Conservation (phyloP, 2,797 vertebrate species). For the Neoniphon sammara region DNA sequence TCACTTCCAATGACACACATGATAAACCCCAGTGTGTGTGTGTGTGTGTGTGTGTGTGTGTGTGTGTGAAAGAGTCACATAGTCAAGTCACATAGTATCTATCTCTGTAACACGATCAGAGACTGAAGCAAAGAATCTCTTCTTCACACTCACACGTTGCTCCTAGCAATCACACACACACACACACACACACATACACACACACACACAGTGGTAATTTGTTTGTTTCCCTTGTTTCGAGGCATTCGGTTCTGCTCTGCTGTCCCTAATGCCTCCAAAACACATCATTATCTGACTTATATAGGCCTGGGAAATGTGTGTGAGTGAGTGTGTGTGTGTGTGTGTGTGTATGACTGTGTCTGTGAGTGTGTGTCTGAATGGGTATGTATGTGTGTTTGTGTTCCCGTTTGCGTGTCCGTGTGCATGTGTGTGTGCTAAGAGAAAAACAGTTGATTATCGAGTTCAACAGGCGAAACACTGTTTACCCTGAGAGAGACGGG, state of each 20-base stretch:
- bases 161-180: constrained; percentile 44
- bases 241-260: constrained; percentile 77
- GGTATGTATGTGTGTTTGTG: constrained; percentile 29
- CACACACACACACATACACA: constrained; percentile 7
- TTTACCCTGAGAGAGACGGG: constrained; percentile 78
- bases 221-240: constrained; percentile 80
- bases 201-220: constrained; percentile 66
- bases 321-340: constrained; percentile 16
- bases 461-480: constrained; percentile 81
- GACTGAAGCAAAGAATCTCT: constrained; percentile 70
- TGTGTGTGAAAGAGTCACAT: constrained; percentile 27
- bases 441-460: constrained; percentile 77
- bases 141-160: constrained; percentile 61
- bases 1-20: constrained; percentile 70
- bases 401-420: background rate
- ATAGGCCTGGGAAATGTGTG: constrained; percentile 66
- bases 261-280: constrained; percentile 79
- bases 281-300: constrained; percentile 82
- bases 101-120: constrained; percentile 70
- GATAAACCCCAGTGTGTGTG: constrained; percentile 32
- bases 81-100: constrained; percentile 67
- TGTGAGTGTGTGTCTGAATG: constrained; percentile 15
- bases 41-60: constrained; percentile 28
- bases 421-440: constrained; percentile 43
- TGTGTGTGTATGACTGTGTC: constrained; percentile 37